These are phyloP conservation scores for Procambarus virginalis DNA, from an alignment of 1,140 invertebrate species.

Conservation along the genomic window DNA sequence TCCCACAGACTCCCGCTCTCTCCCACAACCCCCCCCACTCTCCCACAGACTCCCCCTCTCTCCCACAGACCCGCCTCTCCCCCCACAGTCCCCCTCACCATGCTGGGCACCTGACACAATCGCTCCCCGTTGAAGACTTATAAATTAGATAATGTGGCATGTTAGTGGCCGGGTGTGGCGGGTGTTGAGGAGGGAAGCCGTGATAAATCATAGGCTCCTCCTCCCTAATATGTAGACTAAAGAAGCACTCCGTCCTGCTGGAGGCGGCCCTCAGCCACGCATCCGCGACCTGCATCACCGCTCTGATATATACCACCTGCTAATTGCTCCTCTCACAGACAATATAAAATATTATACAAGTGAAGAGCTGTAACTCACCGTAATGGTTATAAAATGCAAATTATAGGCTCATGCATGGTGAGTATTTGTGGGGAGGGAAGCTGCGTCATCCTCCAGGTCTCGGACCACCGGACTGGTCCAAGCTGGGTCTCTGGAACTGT, in stretches of 20 bases:
- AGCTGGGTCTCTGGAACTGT: too few species aligned
- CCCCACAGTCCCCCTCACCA: neutral
- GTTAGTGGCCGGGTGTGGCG: neutral
- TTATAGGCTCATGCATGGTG: slow-evolving; percentile 6
- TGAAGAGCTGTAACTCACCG: slow-evolving; percentile 38
- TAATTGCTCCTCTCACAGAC: slow-evolving; percentile 27
- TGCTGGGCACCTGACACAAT: too few species aligned
- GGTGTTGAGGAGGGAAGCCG: neutral
- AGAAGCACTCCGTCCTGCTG: neutral
- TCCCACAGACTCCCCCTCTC: neutral
- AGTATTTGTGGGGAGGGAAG: neutral
- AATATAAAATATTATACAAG: slow-evolving; percentile 43
- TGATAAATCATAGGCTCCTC: neutral
- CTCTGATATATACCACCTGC: neutral
- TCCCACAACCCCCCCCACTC: too few species aligned
- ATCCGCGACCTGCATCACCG: neutral
- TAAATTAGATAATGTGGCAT: neutral
- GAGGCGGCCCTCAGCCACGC: neutral
- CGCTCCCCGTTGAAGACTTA: neutral
- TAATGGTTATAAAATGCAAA: slow-evolving; percentile 53
- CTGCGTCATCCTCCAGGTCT: too few species aligned
- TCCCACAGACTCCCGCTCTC: neutral
- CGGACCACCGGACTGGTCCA: too few species aligned
- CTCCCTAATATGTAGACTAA: neutral
- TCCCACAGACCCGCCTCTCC: neutral